Evolutionary conservation across 2,797 vertebrate genomes (phyloP).

Genomic region (Malacoraja senta): DNA sequence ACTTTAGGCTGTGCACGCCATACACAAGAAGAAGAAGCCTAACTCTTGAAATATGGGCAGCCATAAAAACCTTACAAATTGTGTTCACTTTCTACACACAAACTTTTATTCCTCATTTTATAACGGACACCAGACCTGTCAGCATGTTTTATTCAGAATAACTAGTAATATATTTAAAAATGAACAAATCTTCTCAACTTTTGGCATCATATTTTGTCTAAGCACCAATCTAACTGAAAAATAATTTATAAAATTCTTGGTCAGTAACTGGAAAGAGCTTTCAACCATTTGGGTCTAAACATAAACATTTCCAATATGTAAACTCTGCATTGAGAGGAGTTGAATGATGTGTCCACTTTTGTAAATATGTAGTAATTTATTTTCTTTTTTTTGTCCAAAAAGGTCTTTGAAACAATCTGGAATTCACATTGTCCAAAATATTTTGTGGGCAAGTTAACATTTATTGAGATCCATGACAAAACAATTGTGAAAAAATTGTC

Average conservation of each 20-base stretch:
- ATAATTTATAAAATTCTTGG: neutral
- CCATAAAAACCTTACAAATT: no score
- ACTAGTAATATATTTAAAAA: neutral
- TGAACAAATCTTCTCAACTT: neutral
- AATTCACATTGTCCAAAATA: no score
- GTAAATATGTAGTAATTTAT: neutral
- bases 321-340: neutral
- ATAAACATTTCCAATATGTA: neutral
- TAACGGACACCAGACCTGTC: neutral
- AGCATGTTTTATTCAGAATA: neutral
- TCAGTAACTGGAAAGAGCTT: neutral
- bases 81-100: no score
- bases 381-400: neutral
- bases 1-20: no score
- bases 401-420: neutral
- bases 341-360: neutral
- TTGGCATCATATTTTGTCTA: neutral
- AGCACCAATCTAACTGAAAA: neutral
- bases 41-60: neutral
- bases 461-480: neutral
- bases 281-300: neutral
- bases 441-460: neutral
- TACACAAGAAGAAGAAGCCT: no score
- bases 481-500: no score
- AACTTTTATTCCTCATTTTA: no score